These are phyloP conservation scores for Tipula helvola DNA, from an alignment of 2,888 invertebrate species.

Conservation along the genomic window DNA sequence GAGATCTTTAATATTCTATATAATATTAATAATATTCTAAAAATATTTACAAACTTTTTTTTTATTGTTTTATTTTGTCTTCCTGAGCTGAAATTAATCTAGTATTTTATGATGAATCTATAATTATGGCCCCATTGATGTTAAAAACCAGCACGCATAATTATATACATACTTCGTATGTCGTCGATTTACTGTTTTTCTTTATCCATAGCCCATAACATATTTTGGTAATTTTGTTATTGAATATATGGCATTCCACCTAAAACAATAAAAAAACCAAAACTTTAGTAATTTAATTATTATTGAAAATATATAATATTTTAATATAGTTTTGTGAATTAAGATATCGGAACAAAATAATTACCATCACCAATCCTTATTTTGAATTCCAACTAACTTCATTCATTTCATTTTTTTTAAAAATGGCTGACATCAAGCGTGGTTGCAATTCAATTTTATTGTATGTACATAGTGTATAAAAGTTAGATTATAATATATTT, in stretches of 20 bases:
- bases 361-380: constrained; percentile 8
- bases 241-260: constrained; percentile 76
- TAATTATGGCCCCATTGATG: background rate
- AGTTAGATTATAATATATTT: background rate
- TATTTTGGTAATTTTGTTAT: constrained; percentile 80
- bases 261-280: constrained; percentile 24
- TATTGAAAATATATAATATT: background rate
- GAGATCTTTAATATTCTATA: background rate
- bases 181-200: background rate
- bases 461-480: background rate
- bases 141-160: background rate
- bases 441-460: background rate
- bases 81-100: background rate
- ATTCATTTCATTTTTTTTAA: background rate
- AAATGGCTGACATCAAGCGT: background rate
- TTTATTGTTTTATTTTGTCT: background rate
- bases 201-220: constrained; percentile 68
- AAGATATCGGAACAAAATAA: background rate
- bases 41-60: background rate
- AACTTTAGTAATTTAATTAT: background rate
- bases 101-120: background rate
- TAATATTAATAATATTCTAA: background rate
- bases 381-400: background rate
- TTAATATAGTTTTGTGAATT: background rate
- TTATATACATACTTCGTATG: background rate